phyloP scores from a whole-genome alignment of 2,797 vertebrate genomes.

The Nyctibius grandis region DNA sequence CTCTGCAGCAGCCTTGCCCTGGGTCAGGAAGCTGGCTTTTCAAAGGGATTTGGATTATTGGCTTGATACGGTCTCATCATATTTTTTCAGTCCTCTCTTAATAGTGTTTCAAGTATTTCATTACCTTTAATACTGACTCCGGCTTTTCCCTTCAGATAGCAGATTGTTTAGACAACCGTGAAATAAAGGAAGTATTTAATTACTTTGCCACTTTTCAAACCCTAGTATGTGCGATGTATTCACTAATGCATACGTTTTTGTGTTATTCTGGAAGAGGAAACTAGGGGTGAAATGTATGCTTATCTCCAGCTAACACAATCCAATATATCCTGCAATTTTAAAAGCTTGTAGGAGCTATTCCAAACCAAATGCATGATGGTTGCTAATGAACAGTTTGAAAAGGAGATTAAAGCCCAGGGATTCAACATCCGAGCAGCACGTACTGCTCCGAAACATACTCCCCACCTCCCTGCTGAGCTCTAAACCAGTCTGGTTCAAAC shows the following conservation, averaged over 20 bases:
- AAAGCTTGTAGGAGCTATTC: conserved; percentile 1
- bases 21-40: conserved; percentile 29
- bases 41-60: conserved; percentile 16
- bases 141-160: conserved; percentile 39
- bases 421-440: rapidly evolving
- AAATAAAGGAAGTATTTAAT: conserved; percentile 63
- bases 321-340: conserved; percentile 13
- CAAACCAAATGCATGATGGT: not conserved
- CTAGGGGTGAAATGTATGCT: not conserved
- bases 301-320: conserved; percentile 36
- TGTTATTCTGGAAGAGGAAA: conserved; percentile 24
- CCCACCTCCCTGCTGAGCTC: not conserved
- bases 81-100: conserved; percentile 31
- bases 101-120: conserved; percentile 14
- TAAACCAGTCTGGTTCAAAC: not conserved
- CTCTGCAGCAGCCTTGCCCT: not conserved
- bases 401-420: conserved; percentile 7
- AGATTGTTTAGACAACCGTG: conserved; percentile 45
- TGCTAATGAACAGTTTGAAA: not conserved
- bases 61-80: not conserved
- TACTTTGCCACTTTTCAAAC: conserved; percentile 18
- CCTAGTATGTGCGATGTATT: not conserved
- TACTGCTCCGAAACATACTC: not conserved
- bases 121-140: conserved; percentile 10
- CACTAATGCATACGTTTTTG: not conserved